These are phyloP conservation scores for Eurystomus gularis DNA, from an alignment of 2,113 vertebrate species.

Conservation along the genomic window DNA sequence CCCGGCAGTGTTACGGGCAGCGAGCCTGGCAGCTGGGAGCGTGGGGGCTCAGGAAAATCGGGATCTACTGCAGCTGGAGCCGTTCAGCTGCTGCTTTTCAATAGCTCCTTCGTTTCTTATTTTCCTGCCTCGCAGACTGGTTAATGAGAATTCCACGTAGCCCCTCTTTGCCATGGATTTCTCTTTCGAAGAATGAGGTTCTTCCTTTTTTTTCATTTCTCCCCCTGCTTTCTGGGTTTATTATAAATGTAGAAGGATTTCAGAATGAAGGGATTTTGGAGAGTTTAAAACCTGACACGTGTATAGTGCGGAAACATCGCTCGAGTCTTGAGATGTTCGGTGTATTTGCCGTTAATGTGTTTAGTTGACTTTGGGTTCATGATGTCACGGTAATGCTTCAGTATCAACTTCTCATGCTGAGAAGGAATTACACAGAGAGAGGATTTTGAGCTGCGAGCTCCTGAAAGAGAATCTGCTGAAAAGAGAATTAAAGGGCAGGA, in stretches of 20 bases:
- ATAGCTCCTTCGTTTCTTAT: background rate
- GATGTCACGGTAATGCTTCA: background rate
- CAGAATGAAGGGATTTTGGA: background rate
- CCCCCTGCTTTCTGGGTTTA: background rate
- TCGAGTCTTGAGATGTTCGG: no score
- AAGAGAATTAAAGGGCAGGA: background rate
- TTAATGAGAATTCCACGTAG: background rate
- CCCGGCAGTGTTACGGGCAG: no score
- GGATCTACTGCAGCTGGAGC: background rate
- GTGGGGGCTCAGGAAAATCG: background rate
- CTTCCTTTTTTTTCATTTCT: no score
- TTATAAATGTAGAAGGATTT: background rate
- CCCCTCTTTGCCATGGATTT: background rate
- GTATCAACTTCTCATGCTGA: background rate
- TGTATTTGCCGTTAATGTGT: rapidly evolving
- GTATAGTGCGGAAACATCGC: background rate
- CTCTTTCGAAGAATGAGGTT: background rate
- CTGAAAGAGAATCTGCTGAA: background rate
- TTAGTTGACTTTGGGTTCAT: background rate
- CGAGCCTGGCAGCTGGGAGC: background rate
- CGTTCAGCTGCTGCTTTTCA: background rate
- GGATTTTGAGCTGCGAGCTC: background rate
- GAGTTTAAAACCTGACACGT: background rate
- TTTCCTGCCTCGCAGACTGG: background rate
- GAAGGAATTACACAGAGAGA: background rate